Evolutionary conservation across 2,888 invertebrate species (phyloP), one percentile per base, ranked within the genome.

Genomic region (Cerastis leucographa): DNA sequence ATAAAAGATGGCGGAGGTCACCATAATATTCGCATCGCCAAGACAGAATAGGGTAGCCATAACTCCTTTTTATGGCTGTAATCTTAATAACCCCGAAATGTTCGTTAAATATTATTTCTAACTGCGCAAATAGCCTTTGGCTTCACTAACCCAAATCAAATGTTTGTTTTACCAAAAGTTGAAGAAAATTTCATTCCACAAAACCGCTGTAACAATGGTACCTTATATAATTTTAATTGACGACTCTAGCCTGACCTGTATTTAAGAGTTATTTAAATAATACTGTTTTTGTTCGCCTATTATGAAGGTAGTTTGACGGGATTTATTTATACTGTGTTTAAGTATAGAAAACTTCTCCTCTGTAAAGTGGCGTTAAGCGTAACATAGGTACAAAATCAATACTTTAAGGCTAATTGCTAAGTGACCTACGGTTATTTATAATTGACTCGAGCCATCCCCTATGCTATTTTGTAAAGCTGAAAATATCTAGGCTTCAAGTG

Each of bases 41-140:
- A 71, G 68, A 79, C 71, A 83, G 81, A 74, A 83, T 56, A 65
- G 61, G 71, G 61, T 51, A 46, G 49, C 71, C 72, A 78, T 81
- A 78, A 78, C 84, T 81, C 49, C 71, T 65, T 81, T 83, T 84
- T 81, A 84, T 71, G 71, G 40, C 74, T 74, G 59, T 78, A 84
- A 84, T 84, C 85, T 78, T 78, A 81, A 84, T 81, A 81, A 72
- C 73, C 81, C 35, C 81, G n/a, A 84, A 84, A 84, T 81, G 81
- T 78, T 71, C 68, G 66, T 68, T 78, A 69, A 84, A 84, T 78
- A 78, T 84, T 79, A 83, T 83, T 76, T 80, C 80, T 56, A 64
- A 84, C 72, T 59, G 76, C 66, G 72, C 54, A 84, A 84, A 83
- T 79, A 82, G 44, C 66, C 65, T 2, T 51, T 56, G 68, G 59